phyloP scores from a whole-genome alignment of 2,888 invertebrate species.

The Apotomis capreana region DNA sequence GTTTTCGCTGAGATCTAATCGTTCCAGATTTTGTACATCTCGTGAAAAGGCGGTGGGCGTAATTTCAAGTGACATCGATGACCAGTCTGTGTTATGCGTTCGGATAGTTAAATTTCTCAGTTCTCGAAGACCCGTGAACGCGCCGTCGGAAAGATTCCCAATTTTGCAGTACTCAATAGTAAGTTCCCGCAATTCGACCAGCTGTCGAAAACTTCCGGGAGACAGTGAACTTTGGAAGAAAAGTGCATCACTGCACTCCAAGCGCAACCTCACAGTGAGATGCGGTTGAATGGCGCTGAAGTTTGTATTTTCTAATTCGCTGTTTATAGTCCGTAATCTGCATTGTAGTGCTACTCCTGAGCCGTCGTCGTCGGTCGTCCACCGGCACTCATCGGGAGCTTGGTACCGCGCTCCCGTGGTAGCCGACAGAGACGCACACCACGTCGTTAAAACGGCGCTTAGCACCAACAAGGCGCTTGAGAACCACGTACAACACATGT shows the following conservation, averaged over 20 bases:
- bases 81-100: conserved; percentile 93
- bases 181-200: conserved; percentile 89
- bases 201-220: conserved; percentile 89
- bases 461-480: conserved; percentile 73
- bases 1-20: conserved; percentile 90
- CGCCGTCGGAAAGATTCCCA: conserved; percentile 90
- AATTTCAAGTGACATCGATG: conserved; percentile 90
- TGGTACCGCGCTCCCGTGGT: conserved; percentile 86
- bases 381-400: conserved; percentile 92
- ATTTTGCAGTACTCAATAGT: conserved; percentile 93
- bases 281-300: conserved; percentile 93
- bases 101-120: conserved; percentile 90
- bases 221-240: conserved; percentile 91
- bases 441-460: conserved; percentile 69
- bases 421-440: conserved; percentile 77
- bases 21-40: conserved; percentile 88
- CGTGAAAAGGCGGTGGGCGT: conserved; percentile 89
- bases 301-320: conserved; percentile 91
- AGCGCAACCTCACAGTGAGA: conserved; percentile 88
- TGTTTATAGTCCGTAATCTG: conserved; percentile 89
- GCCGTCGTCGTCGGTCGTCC: conserved; percentile 87
- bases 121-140: conserved; percentile 91
- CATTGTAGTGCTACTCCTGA: conserved; percentile 89
- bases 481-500: conserved; percentile 73
- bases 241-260: conserved; percentile 91